Conservation (phyloP, 2,888 invertebrate species). For the Formica aserva region DNA sequence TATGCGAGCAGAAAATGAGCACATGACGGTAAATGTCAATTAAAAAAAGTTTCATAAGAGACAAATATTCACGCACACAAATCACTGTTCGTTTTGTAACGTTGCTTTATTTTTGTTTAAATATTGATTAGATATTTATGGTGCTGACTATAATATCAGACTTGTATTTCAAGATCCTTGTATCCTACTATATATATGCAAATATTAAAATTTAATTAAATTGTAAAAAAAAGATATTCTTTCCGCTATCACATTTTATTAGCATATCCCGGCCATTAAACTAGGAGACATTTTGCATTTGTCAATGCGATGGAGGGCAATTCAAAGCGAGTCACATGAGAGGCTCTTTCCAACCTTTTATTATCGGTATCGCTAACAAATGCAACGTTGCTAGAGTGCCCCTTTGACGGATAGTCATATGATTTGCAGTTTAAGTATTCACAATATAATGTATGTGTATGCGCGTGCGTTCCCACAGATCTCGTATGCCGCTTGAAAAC, state of each 20-base stretch:
- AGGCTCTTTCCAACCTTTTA: not conserved
- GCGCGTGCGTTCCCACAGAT: not conserved
- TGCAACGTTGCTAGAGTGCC: not conserved
- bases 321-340: slow-evolving; percentile 5
- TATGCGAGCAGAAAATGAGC: slow-evolving; percentile 28
- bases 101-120: not conserved
- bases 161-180: not conserved
- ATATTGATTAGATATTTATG: slow-evolving; percentile 34
- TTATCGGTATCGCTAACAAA: slow-evolving; percentile 2
- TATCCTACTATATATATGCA: not conserved
- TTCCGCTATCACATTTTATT: not conserved
- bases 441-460: not conserved
- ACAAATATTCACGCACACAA: slow-evolving; percentile 37
- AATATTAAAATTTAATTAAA: not conserved
- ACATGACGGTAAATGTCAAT: slow-evolving; percentile 38
- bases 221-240: not conserved
- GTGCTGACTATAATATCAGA: slow-evolving; percentile 5
- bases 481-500: slow-evolving; percentile 18
- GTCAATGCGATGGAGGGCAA: not conserved
- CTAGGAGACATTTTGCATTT: not conserved
- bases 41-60: slow-evolving; percentile 40
- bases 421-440: slow-evolving; percentile 2
- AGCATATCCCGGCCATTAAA: not conserved
- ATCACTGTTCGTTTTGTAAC: slow-evolving; percentile 22
- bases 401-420: not conserved